Percentiles rank a stretch among this genome's conserved stretches.
phyloP scores from a whole-genome alignment of 2,888 invertebrate genomes.

The Athripsodes cinereus region DNA sequence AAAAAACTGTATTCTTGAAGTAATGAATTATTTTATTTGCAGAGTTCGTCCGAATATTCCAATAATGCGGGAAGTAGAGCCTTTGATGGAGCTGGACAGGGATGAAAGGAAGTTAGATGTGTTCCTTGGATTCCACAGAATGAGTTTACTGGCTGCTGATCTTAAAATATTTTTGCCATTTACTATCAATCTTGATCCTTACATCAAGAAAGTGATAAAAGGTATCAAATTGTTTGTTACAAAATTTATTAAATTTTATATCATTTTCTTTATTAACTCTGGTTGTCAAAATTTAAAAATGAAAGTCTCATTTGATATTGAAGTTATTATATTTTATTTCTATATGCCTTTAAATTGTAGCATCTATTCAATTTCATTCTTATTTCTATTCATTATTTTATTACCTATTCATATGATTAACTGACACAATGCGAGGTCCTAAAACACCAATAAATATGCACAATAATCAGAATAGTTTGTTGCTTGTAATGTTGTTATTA shows the following conservation, averaged over 20 bases:
- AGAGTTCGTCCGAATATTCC: slow-evolving; percentile 80
- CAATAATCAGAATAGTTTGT: too few relatives aligned
- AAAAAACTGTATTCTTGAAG: neutral
- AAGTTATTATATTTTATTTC: too few relatives aligned
- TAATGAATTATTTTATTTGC: slow-evolving; percentile 27
- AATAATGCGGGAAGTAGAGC: slow-evolving; percentile 79
- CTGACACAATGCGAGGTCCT: too few relatives aligned
- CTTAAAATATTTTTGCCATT: slow-evolving; percentile 95
- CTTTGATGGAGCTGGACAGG: slow-evolving; percentile 84
- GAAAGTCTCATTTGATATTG: neutral
- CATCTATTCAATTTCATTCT: too few relatives aligned
- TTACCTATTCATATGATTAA: too few relatives aligned
- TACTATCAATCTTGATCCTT: slow-evolving; percentile 97
- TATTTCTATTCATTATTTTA: too few relatives aligned
- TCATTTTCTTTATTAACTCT: neutral
- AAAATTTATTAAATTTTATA: neutral
- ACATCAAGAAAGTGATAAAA: slow-evolving; percentile 93
- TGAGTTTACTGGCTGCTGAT: slow-evolving; percentile 78
- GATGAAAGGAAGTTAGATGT: slow-evolving; percentile 94
- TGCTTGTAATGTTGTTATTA: slow-evolving; percentile 10
- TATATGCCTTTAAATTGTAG: too few relatives aligned
- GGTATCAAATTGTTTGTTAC: slow-evolving; percentile 51
- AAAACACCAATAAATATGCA: too few relatives aligned
- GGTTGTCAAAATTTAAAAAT: neutral
- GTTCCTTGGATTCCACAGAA: slow-evolving; percentile 82